A percentile compares a stretch with the other conserved stretches of the same genome.
These are phyloP conservation scores for Chondrosia reniformis DNA, from an alignment of 37 sponge, comb jelly and placozoan species.

Conservation along the genomic window DNA sequence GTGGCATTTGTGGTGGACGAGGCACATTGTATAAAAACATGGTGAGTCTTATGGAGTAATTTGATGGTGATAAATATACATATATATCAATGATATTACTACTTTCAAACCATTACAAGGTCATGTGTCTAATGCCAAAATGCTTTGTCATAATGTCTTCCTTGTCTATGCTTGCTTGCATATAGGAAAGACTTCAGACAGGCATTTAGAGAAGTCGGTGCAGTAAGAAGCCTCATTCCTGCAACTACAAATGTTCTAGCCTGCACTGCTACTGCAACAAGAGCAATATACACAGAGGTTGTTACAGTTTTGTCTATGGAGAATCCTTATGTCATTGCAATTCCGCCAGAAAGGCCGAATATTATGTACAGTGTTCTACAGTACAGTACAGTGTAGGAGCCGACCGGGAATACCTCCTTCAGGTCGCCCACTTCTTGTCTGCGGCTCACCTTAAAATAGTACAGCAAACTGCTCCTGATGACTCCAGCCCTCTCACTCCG, in stretches of 20 bases:
- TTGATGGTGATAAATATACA: neutral
- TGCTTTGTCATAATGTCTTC: neutral
- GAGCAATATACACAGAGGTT: neutral
- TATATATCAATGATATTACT: neutral
- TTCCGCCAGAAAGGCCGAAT: conserved; percentile 14
- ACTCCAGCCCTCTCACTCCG: conserved; percentile 1
- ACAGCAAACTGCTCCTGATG: conserved; percentile 1
- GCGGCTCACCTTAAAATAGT: neutral
- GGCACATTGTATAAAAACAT: conserved; percentile 28
- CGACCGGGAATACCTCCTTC: too few relatives aligned
- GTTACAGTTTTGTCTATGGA: neutral
- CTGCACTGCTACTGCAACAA: conserved; percentile 13
- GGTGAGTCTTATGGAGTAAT: conserved; percentile 23
- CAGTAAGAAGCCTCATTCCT: conserved; percentile 9
- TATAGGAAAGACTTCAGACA: conserved; percentile 19
- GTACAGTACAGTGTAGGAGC: too few relatives aligned
- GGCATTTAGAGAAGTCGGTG: neutral
- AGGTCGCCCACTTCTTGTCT: too few relatives aligned
- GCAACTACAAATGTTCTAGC: neutral
- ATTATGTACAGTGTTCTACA: conserved; percentile 28
- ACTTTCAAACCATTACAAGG: neutral
- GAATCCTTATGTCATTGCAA: neutral
- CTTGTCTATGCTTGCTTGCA: neutral
- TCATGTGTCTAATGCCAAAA: neutral
- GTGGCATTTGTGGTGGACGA: conserved; percentile 32